A percentile compares a stretch with the other conserved stretches of the same genome.
Conservation (phyloP, 2,113 vertebrate genomes). For the Raphicerus campestris region DNA sequence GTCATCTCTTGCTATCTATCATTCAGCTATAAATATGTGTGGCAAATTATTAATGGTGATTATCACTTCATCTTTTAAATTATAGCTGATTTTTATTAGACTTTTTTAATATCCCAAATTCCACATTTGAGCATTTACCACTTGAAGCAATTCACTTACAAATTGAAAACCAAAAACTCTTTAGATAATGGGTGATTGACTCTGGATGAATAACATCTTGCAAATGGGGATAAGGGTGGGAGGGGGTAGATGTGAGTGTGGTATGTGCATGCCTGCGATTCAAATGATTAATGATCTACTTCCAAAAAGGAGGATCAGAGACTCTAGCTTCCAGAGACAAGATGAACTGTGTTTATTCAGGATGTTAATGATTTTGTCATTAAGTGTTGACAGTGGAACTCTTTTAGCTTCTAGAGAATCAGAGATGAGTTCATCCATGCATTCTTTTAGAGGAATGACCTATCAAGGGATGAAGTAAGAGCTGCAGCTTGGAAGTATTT, state of each 20-base stretch:
- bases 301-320: background rate
- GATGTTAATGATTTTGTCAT: constrained; percentile 18
- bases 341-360: constrained; percentile 8
- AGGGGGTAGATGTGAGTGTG: background rate
- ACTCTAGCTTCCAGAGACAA: background rate
- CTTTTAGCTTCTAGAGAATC: constrained; percentile 38
- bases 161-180: background rate
- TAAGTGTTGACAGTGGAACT: constrained; percentile 25
- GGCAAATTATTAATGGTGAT: background rate
- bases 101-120: background rate
- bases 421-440: background rate
- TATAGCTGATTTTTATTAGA: background rate
- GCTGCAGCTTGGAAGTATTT: constrained; percentile 16
- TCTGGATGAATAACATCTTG: background rate
- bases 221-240: background rate
- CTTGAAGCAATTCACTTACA: constrained; percentile 2
- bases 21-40: background rate
- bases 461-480: constrained; percentile 31
- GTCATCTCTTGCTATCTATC: background rate
- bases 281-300: background rate
- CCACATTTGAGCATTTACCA: background rate
- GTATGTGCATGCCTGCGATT: background rate
- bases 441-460: constrained; percentile 40
- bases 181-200: background rate
- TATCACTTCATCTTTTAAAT: background rate